These are phyloP conservation scores for Nannobrachium achirus DNA, from an alignment of 2,113 vertebrate genomes.

Conservation along the genomic window DNA sequence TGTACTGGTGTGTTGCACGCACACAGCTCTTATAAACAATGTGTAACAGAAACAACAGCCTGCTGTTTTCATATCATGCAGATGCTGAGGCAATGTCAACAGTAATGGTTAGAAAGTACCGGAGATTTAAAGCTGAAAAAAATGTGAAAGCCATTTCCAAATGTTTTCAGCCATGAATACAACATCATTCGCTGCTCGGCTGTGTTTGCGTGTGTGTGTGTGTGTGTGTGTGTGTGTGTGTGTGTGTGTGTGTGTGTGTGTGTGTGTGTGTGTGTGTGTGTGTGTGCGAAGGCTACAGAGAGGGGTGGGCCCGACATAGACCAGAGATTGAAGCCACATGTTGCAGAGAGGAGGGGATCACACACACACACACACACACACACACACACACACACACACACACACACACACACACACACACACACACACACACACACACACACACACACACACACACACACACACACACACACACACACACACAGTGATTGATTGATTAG, in stretches of 20 bases:
- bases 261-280: no score
- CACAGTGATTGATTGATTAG: conserved; percentile 58
- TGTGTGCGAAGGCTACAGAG: conserved; percentile 33
- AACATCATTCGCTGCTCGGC: conserved; percentile 47
- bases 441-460: conserved; percentile 21
- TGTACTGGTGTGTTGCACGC: no score
- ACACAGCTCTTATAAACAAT: no score
- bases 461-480: conserved; percentile 20
- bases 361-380: conserved; percentile 21
- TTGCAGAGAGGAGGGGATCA: conserved; percentile 38
- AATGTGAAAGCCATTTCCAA: conserved; percentile 7
- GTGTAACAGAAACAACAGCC: background rate
- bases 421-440: conserved; percentile 19
- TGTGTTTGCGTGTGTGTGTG: conserved; percentile 25
- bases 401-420: conserved; percentile 23
- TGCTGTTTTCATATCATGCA: background rate
- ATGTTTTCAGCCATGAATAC: conserved; percentile 49
- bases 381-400: conserved; percentile 20
- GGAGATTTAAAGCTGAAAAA: conserved; percentile 16
- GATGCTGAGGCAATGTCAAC: background rate
- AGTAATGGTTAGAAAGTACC: background rate
- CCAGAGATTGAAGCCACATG: conserved; percentile 72
- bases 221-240: no score
- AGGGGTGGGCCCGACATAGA: conserved; percentile 53
- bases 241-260: no score